phyloP scores from a whole-genome alignment of 2,797 vertebrate species.

The Sebastes matsubarae region DNA sequence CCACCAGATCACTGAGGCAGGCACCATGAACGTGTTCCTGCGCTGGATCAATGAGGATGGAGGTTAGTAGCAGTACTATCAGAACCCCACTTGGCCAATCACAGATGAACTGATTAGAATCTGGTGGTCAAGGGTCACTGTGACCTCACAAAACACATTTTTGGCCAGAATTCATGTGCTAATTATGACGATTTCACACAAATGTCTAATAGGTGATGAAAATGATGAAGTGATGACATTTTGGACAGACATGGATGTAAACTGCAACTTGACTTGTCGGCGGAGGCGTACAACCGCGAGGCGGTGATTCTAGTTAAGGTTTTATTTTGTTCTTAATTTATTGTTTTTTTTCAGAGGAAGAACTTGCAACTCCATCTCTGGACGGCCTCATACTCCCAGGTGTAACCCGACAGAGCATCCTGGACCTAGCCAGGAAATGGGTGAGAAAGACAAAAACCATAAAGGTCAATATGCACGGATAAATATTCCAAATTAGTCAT shows the following conservation, averaged over 20 bases:
- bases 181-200: too few relatives aligned
- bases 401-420: conserved; percentile 88
- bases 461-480: background rate
- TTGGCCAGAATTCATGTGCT: too few relatives aligned
- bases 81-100: background rate
- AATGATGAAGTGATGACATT: too few relatives aligned
- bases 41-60: conserved; percentile 93
- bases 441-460: conserved; percentile 67
- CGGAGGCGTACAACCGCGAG: too few relatives aligned
- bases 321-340: background rate
- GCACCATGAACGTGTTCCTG: conserved; percentile 94
- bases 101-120: too few relatives aligned
- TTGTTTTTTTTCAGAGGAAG: conserved; percentile 82
- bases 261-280: too few relatives aligned
- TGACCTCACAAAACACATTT: too few relatives aligned
- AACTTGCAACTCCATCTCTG: conserved; percentile 90
- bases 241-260: too few relatives aligned
- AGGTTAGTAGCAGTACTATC: conserved; percentile 72
- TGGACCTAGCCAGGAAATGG: conserved; percentile 87
- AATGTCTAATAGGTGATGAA: too few relatives aligned
- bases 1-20: conserved; percentile 91
- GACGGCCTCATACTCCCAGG: conserved; percentile 93
- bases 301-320: background rate
- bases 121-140: too few relatives aligned
- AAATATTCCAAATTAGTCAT: background rate